phyloP scores from a whole-genome alignment of 2,797 vertebrate genomes.

The Notolabrus celidotus region DNA sequence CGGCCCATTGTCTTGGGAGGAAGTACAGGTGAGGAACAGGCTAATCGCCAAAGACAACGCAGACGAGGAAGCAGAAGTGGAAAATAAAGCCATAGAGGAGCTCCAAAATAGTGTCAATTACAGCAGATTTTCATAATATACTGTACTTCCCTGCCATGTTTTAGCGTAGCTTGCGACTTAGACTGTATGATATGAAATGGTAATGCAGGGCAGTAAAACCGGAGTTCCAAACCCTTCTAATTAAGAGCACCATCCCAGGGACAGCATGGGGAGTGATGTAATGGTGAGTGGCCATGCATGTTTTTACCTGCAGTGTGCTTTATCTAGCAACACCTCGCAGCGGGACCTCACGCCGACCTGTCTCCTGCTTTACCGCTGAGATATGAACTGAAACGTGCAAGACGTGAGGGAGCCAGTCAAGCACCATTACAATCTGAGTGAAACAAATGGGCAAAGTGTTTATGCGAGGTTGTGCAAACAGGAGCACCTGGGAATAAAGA shows the following conservation, averaged over 20 bases:
- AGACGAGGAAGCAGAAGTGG: constrained; percentile 56
- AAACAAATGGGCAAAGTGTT: constrained; percentile 62
- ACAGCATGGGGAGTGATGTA: constrained; percentile 76
- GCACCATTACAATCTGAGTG: constrained; percentile 61
- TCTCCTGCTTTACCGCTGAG: constrained; percentile 63
- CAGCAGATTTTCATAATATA: constrained; percentile 70
- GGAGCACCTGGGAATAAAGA: constrained; percentile 26
- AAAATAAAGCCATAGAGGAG: constrained; percentile 69
- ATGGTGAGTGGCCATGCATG: constrained; percentile 70
- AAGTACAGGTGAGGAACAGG: constrained; percentile 82
- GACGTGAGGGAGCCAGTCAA: constrained; percentile 50
- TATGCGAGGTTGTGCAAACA: constrained; percentile 56
- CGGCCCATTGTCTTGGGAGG: constrained; percentile 82
- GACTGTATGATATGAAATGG: constrained; percentile 50
- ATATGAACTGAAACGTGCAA: constrained; percentile 57
- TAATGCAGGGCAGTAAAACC: constrained; percentile 73
- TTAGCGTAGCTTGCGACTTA: constrained; percentile 37
- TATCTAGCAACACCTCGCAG: constrained; percentile 80
- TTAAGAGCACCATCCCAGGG: constrained; percentile 74
- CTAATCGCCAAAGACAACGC: constrained; percentile 81
- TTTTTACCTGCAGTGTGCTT: constrained; percentile 72
- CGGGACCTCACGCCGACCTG: constrained; percentile 51
- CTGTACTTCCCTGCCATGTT: constrained; percentile 45
- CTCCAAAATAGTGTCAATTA: constrained; percentile 77
- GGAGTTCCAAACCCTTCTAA: constrained; percentile 75